Conservation (phyloP, 2,888 invertebrate genomes). For the Eulithis prunata region DNA sequence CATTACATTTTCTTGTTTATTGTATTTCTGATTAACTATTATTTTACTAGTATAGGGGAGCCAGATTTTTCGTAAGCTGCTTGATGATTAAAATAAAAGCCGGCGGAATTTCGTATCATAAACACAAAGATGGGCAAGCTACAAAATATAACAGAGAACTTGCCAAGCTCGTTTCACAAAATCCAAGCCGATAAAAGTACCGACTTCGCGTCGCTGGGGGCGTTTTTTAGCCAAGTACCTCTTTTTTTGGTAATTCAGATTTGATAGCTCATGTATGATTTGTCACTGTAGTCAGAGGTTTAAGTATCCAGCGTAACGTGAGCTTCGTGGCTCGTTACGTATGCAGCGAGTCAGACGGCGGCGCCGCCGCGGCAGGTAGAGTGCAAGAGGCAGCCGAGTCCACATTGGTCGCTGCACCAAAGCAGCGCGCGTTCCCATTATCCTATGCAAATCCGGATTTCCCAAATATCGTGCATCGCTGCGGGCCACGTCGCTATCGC, state of each 20-base stretch:
- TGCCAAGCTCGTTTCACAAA: conserved; percentile 26
- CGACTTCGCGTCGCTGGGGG: conserved; percentile 19
- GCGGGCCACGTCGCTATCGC: conserved; percentile 77
- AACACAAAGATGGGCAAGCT: conserved; percentile 8
- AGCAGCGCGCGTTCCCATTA: conserved; percentile 66
- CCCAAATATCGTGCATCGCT: conserved; percentile 77
- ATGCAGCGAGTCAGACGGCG: conserved; percentile 47
- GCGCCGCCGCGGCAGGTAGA: conserved; percentile 42
- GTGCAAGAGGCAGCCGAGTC: conserved; percentile 45
- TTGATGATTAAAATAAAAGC: too few species aligned
- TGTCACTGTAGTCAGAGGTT: conserved; percentile 21
- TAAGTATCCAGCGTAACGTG: conserved; percentile 37
- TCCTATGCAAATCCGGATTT: conserved; percentile 82
- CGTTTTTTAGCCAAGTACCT: conserved; percentile 28
- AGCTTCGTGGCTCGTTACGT: conserved; percentile 43
- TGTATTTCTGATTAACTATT: conserved; percentile 16
- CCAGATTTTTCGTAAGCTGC: too few species aligned
- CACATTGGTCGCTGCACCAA: conserved; percentile 58
- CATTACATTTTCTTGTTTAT: conserved; percentile 13
- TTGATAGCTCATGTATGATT: conserved; percentile 37
- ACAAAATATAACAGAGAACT: conserved; percentile 15
- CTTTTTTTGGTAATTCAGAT: conserved; percentile 40
- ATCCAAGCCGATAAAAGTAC: conserved; percentile 25
- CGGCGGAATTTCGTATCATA: conserved; percentile 2
- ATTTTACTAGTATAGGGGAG: not conserved